phyloP scores from a whole-genome alignment of 2,113 vertebrate species.

The Podarcis cretensis region DNA sequence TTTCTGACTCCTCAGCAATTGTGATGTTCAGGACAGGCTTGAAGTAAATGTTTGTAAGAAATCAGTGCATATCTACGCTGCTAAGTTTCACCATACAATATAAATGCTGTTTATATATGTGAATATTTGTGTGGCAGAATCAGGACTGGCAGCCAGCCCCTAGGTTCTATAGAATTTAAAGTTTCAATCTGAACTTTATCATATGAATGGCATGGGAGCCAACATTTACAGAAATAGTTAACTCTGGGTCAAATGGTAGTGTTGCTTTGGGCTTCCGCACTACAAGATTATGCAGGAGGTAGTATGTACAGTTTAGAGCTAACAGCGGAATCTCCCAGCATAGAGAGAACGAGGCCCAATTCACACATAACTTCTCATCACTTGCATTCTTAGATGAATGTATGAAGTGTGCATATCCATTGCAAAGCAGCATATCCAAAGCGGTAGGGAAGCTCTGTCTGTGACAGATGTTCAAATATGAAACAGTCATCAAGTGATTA shows the following conservation, averaged over 20 bases:
- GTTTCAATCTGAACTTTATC: neutral
- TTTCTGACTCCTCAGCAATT: neutral
- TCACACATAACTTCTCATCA: neutral
- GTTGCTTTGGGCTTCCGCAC: neutral
- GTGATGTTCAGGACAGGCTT: neutral
- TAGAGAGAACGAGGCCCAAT: neutral
- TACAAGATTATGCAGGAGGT: neutral
- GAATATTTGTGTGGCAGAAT: neutral
- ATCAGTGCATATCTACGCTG: neutral
- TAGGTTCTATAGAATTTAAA: neutral
- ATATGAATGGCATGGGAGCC: neutral
- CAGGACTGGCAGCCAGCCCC: too few relatives aligned
- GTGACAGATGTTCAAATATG: neutral
- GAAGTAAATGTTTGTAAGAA: neutral
- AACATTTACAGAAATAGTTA: neutral
- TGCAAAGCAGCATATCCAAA: neutral
- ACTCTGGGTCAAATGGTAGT: neutral
- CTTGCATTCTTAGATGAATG: neutral
- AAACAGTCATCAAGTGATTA: too few relatives aligned
- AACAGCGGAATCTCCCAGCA: slow-evolving; percentile 1
- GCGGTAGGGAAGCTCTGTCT: neutral
- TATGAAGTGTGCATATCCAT: neutral
- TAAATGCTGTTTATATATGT: neutral
- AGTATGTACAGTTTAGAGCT: neutral
- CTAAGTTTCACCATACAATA: neutral